Evolutionary conservation across 2,113 vertebrate species (phyloP).

Genomic region (Caranx melampygus): DNA sequence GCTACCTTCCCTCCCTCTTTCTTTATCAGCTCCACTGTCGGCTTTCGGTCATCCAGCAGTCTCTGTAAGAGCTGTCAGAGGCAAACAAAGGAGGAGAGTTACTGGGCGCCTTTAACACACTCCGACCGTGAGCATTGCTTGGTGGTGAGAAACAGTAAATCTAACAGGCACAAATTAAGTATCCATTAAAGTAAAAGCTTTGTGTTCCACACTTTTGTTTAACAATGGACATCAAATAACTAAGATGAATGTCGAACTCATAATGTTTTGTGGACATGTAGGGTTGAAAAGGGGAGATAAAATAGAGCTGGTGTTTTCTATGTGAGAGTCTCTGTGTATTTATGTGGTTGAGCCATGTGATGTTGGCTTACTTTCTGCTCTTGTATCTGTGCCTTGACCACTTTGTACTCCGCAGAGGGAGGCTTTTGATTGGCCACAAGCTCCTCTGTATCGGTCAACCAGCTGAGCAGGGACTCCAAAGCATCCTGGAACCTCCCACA

Average conservation of each 20-base stretch:
- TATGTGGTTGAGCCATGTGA: slow-evolving; percentile 3
- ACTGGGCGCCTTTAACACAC: slow-evolving; percentile 49
- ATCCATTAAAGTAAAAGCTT: slow-evolving; percentile 54
- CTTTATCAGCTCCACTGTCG: slow-evolving; percentile 94
- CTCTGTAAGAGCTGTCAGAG: slow-evolving; percentile 92
- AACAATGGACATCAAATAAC: slow-evolving; percentile 66
- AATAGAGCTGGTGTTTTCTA: slow-evolving; percentile 15
- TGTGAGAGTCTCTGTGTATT: background rate
- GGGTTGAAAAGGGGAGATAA: slow-evolving; percentile 4
- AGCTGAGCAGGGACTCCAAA: slow-evolving; percentile 95
- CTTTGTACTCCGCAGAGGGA: slow-evolving; percentile 97
- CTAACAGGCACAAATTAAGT: slow-evolving; percentile 48
- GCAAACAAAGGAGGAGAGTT: slow-evolving; percentile 64
- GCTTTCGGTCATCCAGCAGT: slow-evolving; percentile 93
- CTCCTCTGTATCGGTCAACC: slow-evolving; percentile 97
- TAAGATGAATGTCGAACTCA: slow-evolving; percentile 48
- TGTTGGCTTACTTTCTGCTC: slow-evolving; percentile 91
- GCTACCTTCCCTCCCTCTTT: slow-evolving; percentile 94
- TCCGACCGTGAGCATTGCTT: slow-evolving; percentile 2
- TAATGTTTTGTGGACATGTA: slow-evolving; percentile 7
- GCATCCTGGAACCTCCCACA: slow-evolving; percentile 98
- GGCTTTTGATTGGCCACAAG: slow-evolving; percentile 96
- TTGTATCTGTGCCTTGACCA: slow-evolving; percentile 98
- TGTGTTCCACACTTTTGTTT: slow-evolving; percentile 42
- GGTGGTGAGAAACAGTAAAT: slow-evolving; percentile 63